Conservation (phyloP, 1,140 invertebrate genomes). For the Thaumatotibia leucotreta region DNA sequence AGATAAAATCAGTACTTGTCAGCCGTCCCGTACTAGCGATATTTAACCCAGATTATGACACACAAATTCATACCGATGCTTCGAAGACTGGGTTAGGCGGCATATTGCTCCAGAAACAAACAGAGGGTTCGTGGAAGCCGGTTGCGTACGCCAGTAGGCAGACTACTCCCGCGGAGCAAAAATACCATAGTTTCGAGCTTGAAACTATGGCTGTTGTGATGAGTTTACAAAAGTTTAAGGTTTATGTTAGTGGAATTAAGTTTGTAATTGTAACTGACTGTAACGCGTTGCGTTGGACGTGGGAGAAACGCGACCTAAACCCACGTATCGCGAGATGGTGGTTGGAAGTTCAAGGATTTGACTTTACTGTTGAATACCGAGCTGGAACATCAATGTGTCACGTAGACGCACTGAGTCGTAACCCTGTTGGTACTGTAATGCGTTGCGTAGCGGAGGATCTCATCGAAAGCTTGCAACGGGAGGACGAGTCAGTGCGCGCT, state of each 20-base stretch:
- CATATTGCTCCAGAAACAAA: neutral
- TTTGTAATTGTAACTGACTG: slow-evolving; percentile 47
- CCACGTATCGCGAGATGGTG: slow-evolving; percentile 40
- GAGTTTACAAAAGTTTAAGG: slow-evolving; percentile 15
- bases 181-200: neutral
- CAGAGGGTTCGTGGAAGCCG: neutral
- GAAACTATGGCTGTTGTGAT: neutral
- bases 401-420: slow-evolving; percentile 43
- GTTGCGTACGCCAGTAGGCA: neutral
- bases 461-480: neutral
- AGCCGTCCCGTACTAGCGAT: neutral
- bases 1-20: neutral
- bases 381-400: slow-evolving; percentile 29
- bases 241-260: slow-evolving; percentile 37
- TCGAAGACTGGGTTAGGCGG: neutral
- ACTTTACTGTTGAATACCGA: slow-evolving; percentile 18
- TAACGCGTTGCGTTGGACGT: slow-evolving; percentile 27
- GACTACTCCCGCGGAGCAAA: neutral
- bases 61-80: neutral
- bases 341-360: slow-evolving; percentile 31
- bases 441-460: neutral
- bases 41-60: neutral
- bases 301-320: slow-evolving; percentile 30
- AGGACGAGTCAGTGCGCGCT: neutral
- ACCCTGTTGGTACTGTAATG: slow-evolving; percentile 14